phyloP scores from a whole-genome alignment of 2,797 vertebrate genomes.

The Zalophus californianus region DNA sequence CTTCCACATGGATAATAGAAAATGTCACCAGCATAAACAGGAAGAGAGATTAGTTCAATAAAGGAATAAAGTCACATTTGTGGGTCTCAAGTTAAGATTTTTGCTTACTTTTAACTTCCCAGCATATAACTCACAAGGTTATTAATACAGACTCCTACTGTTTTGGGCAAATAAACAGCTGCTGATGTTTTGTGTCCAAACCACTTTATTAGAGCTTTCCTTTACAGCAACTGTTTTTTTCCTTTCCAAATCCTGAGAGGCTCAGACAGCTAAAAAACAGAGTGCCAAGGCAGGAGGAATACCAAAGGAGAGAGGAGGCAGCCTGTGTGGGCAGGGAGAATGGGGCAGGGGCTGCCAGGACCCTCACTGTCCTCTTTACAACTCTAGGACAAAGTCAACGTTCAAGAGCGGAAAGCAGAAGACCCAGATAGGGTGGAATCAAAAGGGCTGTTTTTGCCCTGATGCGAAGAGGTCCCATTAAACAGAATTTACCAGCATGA shows the following conservation, averaged over 20 bases:
- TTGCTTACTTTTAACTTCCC: constrained; percentile 73
- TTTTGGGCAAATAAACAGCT: constrained; percentile 77
- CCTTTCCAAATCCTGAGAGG: constrained; percentile 79
- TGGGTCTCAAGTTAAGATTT: constrained; percentile 62
- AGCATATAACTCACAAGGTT: constrained; percentile 71
- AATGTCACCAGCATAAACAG: constrained; percentile 69
- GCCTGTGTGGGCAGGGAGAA: background rate
- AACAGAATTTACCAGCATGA: background rate
- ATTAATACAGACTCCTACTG: constrained; percentile 77
- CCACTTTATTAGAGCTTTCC: constrained; percentile 76
- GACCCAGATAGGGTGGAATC: no score
- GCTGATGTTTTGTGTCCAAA: constrained; percentile 76
- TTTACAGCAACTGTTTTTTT: constrained; percentile 66
- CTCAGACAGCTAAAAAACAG: constrained; percentile 62
- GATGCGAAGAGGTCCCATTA: background rate
- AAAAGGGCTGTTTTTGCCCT: background rate
- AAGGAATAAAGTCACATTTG: constrained; percentile 46
- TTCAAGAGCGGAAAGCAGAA: background rate
- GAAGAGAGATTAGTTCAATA: constrained; percentile 74
- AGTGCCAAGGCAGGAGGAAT: background rate
- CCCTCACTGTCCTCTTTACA: background rate
- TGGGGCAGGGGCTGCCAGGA: background rate
- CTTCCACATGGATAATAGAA: constrained; percentile 61
- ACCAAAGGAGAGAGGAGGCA: constrained; percentile 39
- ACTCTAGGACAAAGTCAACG: background rate